Evolutionary conservation across 2,888 invertebrate genomes (phyloP), one percentile per base, ranked within the genome.

Genomic region (Ophion costatus): DNA sequence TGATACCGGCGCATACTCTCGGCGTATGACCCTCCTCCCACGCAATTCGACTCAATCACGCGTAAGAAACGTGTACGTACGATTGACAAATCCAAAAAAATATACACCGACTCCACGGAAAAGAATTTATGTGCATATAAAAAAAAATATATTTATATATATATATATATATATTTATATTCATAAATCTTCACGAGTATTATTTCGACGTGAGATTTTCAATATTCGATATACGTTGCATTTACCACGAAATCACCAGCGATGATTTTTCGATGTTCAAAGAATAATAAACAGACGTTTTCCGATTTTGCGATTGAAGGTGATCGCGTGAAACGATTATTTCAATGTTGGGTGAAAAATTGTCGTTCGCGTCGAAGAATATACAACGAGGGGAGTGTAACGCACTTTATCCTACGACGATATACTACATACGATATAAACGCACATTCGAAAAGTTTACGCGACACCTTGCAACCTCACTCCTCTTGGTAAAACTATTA

Each of bases 291-390:
- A 38, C 6, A 38, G 38, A 4, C n/a, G n/a, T 59, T 59, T 61
- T 22, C 10, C 61, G 42, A 29, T 24, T 45, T 64, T 51, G 64
- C 64, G 33, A 75, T 75, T 20, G 14, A 57, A 29, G 38, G 59
- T 70, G n/a, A 63, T 59, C 20, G 6, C 20, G 45, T 45, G 20
- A 57, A 45, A 51, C 66, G 42, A 77, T 67, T 61, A 33, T 61
- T 56, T 61, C 42, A 17, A n/a, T 70, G 56, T 81, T 6, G 24
- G 70, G 7, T 70, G 51, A 57, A 79, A 82, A 84, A 67, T 86
- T 84, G 85, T 86, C 82, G 66, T 76, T 87, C 85, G 82, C 76
- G 63, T 83, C 71, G 78, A 82, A 84, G 82, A 82, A 84, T 80
- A 76, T 83, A 51, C 51, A 88, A 78, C 80, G 82, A 87, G 80